Base-by-base conservation (phyloP, 1,140 invertebrate genomes). In the Nomia melanderi region DNA sequence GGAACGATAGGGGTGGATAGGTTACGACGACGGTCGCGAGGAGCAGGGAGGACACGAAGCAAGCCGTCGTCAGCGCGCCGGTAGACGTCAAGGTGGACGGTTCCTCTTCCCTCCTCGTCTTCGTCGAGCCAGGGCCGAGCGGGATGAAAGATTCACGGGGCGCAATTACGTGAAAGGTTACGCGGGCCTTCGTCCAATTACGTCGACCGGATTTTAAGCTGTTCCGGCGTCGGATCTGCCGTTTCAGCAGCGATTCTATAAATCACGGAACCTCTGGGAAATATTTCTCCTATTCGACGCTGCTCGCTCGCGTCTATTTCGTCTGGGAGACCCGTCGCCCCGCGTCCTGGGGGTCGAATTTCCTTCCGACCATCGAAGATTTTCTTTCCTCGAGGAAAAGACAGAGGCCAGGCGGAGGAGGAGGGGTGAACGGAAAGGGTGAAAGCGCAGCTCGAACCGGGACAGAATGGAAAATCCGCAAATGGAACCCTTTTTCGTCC, bases 261-360 rank as follows among this genome's bases (percentile, higher is more conserved):
- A 86, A 84, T 86, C 83, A 79, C 78, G 67, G 67, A 66, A 67
- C n/a, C 72, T 67, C 66, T 60, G 62, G 82, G 77, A 80, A 83
- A 83, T 86, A 86, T 86, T 86, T 85, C 83, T 79, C 66, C 65
- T n/a, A n/a, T n/a, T n/a, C n/a, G n/a, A n/a, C n/a, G n/a, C n/a
- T n/a, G n/a, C n/a, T 36, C 33, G 33, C 8, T 8, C 8, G 33
- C 8, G 3, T 36, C 33, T 36, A 3, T 36, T 8, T 36, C n/a
- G n/a, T n/a, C n/a, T n/a, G n/a, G n/a, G n/a, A n/a, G n/a, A n/a
- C n/a, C n/a, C n/a, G n/a, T n/a, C n/a, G n/a, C n/a, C n/a, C n/a
- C n/a, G n/a, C n/a, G n/a, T n/a, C n/a, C n/a, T n/a, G n/a, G n/a
- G n/a, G n/a, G n/a, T n/a, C n/a, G n/a, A 53, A 67, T 73, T 82